Percentiles rank a stretch among this genome's conserved stretches.
These are phyloP conservation scores for Bombus waltoni DNA, from an alignment of 1,140 invertebrate genomes.

Conservation along the genomic window DNA sequence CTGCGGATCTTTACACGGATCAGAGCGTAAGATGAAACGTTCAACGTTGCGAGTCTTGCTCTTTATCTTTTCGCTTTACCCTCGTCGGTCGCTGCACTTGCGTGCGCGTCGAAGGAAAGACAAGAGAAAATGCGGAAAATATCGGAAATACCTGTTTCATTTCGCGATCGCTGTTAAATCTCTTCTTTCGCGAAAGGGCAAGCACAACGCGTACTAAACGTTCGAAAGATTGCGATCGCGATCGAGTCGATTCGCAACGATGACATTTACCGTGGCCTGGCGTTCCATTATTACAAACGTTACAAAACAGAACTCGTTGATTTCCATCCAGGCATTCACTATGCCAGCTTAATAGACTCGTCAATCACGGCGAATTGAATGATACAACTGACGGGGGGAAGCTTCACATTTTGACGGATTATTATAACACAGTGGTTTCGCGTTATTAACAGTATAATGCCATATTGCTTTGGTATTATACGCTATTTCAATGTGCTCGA, in stretches of 20 bases:
- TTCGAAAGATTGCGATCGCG: not conserved
- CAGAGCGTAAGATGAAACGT: too few relatives aligned
- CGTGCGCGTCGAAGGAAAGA: too few relatives aligned
- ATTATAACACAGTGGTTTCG: constrained; percentile 69
- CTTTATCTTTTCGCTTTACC: too few relatives aligned
- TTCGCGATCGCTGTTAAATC: too few relatives aligned
- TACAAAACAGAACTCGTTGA: constrained; percentile 64
- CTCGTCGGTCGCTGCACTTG: too few relatives aligned
- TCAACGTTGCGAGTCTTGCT: too few relatives aligned
- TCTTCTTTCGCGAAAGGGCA: too few relatives aligned
- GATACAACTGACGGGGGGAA: constrained; percentile 57
- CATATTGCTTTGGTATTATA: constrained; percentile 62
- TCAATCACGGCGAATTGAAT: constrained; percentile 66
- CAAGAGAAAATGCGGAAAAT: too few relatives aligned
- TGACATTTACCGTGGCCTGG: constrained; percentile 52
- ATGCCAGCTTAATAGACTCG: constrained; percentile 68
- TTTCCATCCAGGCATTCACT: constrained; percentile 59
- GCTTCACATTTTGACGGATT: constrained; percentile 68
- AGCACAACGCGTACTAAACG: too few relatives aligned
- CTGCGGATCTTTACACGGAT: too few relatives aligned
- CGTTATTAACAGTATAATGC: constrained; percentile 68
- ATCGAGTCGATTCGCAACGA: not conserved
- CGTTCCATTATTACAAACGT: constrained; percentile 64
- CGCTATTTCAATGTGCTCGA: constrained; percentile 62
- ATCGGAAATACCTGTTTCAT: too few relatives aligned